Percentiles rank a stretch among this genome's conserved stretches.
These are phyloP conservation scores for Smithornis capensis DNA, from an alignment of 2,113 vertebrate species.

Conservation along the genomic window DNA sequence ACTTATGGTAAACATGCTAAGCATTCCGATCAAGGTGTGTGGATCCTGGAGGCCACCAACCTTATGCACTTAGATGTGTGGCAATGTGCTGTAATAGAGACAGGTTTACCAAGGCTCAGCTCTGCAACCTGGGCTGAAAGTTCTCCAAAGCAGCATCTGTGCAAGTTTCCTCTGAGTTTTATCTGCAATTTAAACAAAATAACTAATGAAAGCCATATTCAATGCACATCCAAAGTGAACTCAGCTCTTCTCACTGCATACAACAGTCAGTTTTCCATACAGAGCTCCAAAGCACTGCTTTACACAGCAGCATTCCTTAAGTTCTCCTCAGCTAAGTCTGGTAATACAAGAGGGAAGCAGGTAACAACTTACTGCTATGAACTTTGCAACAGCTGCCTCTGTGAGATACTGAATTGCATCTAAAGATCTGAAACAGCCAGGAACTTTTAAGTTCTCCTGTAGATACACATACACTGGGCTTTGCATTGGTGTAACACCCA, in stretches of 20 bases:
- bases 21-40: constrained; percentile 74
- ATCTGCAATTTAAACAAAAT: constrained; percentile 73
- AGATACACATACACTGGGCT: neutral
- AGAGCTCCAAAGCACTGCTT: neutral
- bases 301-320: neutral
- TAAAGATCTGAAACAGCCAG: neutral
- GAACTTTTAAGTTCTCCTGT: neutral
- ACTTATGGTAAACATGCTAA: constrained; percentile 83
- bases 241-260: neutral
- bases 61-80: constrained; percentile 77
- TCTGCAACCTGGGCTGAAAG: constrained; percentile 83
- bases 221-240: neutral
- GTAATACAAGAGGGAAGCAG: neutral
- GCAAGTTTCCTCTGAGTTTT: constrained; percentile 88
- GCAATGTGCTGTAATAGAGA: constrained; percentile 83
- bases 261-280: neutral
- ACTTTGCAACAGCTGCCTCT: neutral
- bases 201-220: constrained; percentile 35
- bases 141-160: constrained; percentile 87
- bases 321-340: neutral
- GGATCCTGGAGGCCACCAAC: constrained; percentile 73
- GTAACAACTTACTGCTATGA: neutral
- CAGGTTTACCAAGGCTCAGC: constrained; percentile 84
- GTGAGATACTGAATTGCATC: neutral
- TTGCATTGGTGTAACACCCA: neutral